phyloP scores from a whole-genome alignment of 2,888 invertebrate genomes.

The Cataglyphis albicans region DNA sequence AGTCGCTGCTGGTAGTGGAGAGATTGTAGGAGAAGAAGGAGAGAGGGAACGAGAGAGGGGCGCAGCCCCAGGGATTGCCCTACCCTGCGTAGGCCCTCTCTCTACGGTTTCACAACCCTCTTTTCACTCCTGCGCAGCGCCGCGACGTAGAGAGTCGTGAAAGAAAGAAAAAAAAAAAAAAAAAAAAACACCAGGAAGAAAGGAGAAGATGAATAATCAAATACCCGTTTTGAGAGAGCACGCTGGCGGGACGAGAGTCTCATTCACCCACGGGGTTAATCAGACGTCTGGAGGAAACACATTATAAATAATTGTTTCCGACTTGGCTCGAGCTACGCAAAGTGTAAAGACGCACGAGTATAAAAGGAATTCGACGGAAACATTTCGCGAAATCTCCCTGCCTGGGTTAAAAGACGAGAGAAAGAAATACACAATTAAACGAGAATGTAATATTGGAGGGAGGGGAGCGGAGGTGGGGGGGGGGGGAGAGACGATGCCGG shows the following conservation, averaged over 20 bases:
- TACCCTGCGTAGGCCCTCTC: conserved; percentile 61
- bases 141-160: conserved; percentile 52
- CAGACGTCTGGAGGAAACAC: conserved; percentile 64
- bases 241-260: conserved; percentile 51
- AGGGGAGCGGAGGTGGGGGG: too few species aligned
- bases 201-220: conserved; percentile 75
- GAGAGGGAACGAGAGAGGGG: conserved; percentile 24
- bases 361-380: conserved; percentile 38
- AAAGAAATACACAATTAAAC: conserved; percentile 17
- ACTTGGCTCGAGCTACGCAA: conserved; percentile 40
- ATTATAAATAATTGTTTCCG: conserved; percentile 69
- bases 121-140: conserved; percentile 64
- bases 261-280: conserved; percentile 67
- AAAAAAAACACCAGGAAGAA: conserved; percentile 58
- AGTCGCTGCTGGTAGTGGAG: conserved; percentile 40
- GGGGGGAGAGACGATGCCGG: background rate
- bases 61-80: conserved; percentile 69
- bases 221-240: conserved; percentile 54
- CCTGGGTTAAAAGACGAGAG: background rate
- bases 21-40: conserved; percentile 34
- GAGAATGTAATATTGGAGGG: conserved; percentile 20
- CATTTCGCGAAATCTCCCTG: conserved; percentile 32
- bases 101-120: conserved; percentile 64
- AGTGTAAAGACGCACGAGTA: conserved; percentile 20
- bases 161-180: conserved; percentile 37